Conservation (phyloP, 2,797 vertebrate species). For the Catostomus latipinnis region DNA sequence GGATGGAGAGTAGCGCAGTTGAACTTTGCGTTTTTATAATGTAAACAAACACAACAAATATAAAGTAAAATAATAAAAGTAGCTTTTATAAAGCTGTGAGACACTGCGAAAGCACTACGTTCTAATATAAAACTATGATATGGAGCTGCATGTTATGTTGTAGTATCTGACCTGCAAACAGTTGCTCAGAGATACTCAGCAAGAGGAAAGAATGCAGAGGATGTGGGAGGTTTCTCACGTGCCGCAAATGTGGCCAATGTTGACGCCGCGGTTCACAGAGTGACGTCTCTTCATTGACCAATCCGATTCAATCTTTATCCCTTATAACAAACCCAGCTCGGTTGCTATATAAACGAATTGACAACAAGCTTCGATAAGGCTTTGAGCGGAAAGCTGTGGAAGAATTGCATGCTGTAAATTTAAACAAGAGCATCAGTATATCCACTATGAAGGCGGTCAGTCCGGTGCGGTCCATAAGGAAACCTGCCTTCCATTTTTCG, state of each 20-base stretch:
- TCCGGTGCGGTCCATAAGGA: constrained; percentile 81
- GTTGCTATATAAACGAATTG: constrained; percentile 68
- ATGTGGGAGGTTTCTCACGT: constrained; percentile 50
- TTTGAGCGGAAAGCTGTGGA: constrained; percentile 14
- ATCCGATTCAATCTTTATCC: constrained; percentile 61
- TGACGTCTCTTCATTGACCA: constrained; percentile 70
- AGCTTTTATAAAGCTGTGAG: too few species aligned
- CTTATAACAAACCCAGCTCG: constrained; percentile 53
- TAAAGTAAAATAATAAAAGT: too few species aligned
- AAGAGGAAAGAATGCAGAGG: constrained; percentile 72
- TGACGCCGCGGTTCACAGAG: constrained; percentile 59
- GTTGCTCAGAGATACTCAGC: constrained; percentile 53
- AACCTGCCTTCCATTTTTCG: constrained; percentile 71
- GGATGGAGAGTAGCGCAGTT: too few species aligned
- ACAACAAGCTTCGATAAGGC: constrained; percentile 16
- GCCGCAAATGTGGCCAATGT: constrained; percentile 63
- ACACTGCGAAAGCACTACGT: too few species aligned
- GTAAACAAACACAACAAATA: neutral
- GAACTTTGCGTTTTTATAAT: too few species aligned
- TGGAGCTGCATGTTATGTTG: neutral
- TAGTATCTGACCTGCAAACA: constrained; percentile 60
- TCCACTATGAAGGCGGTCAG: constrained; percentile 87
- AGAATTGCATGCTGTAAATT: neutral
- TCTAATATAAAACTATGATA: too few species aligned
- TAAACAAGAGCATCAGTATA: neutral